A percentile compares a stretch with the other conserved stretches of the same genome.
These are phyloP conservation scores for Drosophila affinis DNA, from an alignment of 2,888 invertebrate species.

Conservation along the genomic window DNA sequence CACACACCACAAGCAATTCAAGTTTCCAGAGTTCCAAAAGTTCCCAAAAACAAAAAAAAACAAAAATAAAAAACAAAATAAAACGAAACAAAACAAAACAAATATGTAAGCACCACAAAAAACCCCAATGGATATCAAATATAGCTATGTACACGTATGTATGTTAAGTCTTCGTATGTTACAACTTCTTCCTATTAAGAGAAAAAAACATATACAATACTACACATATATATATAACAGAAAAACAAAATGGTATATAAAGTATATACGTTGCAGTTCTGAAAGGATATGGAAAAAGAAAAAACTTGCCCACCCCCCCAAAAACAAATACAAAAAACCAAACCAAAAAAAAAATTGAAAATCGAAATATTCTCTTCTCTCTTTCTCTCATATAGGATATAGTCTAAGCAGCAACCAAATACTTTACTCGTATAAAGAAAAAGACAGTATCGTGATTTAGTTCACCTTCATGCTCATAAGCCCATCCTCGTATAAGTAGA, in stretches of 20 bases:
- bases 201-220: slow-evolving; percentile 24
- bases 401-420: slow-evolving; percentile 2
- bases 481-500: slow-evolving; percentile 34
- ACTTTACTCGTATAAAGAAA: slow-evolving; percentile 7
- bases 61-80: slow-evolving; percentile 12
- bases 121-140: slow-evolving; percentile 66
- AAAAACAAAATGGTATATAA: slow-evolving; percentile 14
- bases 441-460: slow-evolving; percentile 20
- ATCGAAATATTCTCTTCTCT: slow-evolving; percentile 32
- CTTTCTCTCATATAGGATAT: slow-evolving; percentile 21
- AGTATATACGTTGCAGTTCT: slow-evolving; percentile 53
- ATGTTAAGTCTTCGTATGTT: slow-evolving; percentile 66
- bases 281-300: slow-evolving; percentile 34
- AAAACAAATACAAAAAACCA: slow-evolving; percentile 10
- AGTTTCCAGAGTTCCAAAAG: slow-evolving; percentile 30
- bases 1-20: slow-evolving; percentile 69
- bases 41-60: slow-evolving; percentile 4
- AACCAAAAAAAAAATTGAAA: slow-evolving; percentile 5
- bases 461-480: slow-evolving; percentile 16
- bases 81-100: slow-evolving; percentile 19
- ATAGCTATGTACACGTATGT: slow-evolving; percentile 60
- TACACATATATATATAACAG: slow-evolving; percentile 20
- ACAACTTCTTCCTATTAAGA: slow-evolving; percentile 72
- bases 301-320: slow-evolving; percentile 64
- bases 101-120: slow-evolving; percentile 58